Conservation (phyloP, 2,797 vertebrate species). For the Mormyrops boulengeri region DNA sequence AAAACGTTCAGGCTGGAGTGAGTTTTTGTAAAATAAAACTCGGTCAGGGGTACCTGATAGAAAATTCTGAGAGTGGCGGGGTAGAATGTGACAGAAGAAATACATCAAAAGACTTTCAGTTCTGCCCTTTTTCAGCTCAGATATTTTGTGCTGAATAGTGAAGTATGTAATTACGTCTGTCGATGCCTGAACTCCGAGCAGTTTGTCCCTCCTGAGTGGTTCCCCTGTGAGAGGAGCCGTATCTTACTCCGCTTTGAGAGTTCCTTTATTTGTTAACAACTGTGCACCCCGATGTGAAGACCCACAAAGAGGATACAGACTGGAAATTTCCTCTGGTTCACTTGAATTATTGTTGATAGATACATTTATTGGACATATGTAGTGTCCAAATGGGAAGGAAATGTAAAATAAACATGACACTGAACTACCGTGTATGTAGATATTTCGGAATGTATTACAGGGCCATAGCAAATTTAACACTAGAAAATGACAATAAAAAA, state of each 20-base stretch:
- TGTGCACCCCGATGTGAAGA: background rate
- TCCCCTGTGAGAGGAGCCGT: background rate
- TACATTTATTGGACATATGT: background rate
- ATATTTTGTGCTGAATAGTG: background rate
- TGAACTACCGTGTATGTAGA: background rate
- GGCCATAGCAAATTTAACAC: background rate
- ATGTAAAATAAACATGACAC: background rate
- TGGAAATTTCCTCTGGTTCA: background rate
- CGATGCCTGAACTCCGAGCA: background rate
- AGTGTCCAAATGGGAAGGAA: background rate
- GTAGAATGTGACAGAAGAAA: slow-evolving; percentile 16
- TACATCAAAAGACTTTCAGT: slow-evolving; percentile 25
- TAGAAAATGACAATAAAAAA: background rate
- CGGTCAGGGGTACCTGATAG: slow-evolving; percentile 34
- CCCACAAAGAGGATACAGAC: background rate
- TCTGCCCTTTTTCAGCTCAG: background rate
- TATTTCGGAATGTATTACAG: background rate
- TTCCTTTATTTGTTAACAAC: background rate
- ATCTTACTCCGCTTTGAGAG: background rate
- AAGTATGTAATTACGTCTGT: background rate
- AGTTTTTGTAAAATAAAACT: slow-evolving; percentile 23
- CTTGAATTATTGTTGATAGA: background rate
- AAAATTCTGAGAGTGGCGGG: slow-evolving; percentile 5
- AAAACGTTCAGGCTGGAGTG: slow-evolving; percentile 27
- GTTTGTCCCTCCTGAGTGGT: background rate